phyloP scores from a whole-genome alignment of 2,797 vertebrate species.

The Lycodopsis pacificus region DNA sequence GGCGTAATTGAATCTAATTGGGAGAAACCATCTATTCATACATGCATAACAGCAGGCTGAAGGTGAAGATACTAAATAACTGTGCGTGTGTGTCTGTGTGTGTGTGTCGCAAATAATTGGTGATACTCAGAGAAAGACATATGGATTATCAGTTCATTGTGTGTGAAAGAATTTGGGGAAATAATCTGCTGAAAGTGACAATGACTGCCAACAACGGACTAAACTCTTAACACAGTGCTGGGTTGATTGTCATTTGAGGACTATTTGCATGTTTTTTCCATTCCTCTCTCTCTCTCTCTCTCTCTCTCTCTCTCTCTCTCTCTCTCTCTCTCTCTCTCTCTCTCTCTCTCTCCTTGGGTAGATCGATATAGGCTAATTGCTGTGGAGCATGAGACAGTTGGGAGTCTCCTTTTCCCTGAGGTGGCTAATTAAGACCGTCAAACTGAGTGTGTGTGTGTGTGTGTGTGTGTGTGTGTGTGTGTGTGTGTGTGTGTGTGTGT shows the following conservation, averaged over 20 bases:
- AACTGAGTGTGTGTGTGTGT: constrained; percentile 20
- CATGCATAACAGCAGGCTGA: constrained; percentile 11
- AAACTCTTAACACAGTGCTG: constrained; percentile 13
- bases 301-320: not conserved
- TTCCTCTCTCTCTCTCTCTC: not conserved
- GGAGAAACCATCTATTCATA: constrained; percentile 5
- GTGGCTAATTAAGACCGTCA: constrained; percentile 64
- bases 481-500: not conserved
- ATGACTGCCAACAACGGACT: constrained; percentile 22
- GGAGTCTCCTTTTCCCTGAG: constrained; percentile 52
- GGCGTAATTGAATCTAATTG: constrained; percentile 54
- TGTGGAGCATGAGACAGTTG: constrained; percentile 47
- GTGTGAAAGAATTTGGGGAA: not conserved
- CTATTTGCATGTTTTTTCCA: not conserved
- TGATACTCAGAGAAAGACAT: constrained; percentile 3
- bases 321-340: not conserved
- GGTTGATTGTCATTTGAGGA: not conserved
- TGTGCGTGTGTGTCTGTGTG: not conserved
- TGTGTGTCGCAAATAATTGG: not conserved
- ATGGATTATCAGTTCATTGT: not conserved
- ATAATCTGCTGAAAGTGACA: constrained; percentile 30
- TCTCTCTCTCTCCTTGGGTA: constrained; percentile 8
- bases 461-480: not conserved
- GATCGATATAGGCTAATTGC: constrained; percentile 72
- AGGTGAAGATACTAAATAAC: constrained; percentile 12